phyloP scores from a whole-genome alignment of 2,113 vertebrate genomes.

The Chaetodon auriga region DNA sequence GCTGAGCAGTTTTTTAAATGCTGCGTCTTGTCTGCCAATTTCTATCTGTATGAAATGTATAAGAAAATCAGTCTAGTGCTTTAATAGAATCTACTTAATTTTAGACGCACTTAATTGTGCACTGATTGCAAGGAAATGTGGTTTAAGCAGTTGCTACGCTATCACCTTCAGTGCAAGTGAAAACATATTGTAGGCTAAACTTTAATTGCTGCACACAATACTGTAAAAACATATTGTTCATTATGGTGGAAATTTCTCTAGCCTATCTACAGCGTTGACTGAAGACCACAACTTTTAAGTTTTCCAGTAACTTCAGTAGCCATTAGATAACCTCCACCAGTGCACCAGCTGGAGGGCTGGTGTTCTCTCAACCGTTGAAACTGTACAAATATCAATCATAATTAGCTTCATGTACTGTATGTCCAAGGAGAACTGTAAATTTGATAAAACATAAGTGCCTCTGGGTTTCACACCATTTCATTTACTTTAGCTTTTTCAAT shows the following conservation, averaged over 20 bases:
- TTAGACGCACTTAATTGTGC: background rate
- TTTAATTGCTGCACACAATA: background rate
- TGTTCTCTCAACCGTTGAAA: background rate
- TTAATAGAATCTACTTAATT: background rate
- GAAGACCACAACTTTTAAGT: too few species aligned
- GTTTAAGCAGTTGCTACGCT: background rate
- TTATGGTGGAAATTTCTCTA: background rate
- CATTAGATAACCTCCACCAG: background rate
- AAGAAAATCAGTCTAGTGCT: background rate
- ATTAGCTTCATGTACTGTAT: background rate
- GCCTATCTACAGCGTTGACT: too few species aligned
- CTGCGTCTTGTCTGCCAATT: too few species aligned
- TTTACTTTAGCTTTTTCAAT: background rate
- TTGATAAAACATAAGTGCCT: constrained; percentile 6
- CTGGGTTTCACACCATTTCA: background rate
- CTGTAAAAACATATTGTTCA: background rate
- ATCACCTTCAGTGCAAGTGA: background rate
- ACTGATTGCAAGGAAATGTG: background rate
- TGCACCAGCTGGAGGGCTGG: background rate
- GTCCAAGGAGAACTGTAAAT: background rate
- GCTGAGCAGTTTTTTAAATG: background rate
- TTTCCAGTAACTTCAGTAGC: background rate
- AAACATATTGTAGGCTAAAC: background rate
- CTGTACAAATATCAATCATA: constrained; percentile 7
- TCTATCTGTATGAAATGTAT: background rate